Evolutionary conservation across 2,113 vertebrate species (phyloP).

Genomic region (Cheilinus undulatus): DNA sequence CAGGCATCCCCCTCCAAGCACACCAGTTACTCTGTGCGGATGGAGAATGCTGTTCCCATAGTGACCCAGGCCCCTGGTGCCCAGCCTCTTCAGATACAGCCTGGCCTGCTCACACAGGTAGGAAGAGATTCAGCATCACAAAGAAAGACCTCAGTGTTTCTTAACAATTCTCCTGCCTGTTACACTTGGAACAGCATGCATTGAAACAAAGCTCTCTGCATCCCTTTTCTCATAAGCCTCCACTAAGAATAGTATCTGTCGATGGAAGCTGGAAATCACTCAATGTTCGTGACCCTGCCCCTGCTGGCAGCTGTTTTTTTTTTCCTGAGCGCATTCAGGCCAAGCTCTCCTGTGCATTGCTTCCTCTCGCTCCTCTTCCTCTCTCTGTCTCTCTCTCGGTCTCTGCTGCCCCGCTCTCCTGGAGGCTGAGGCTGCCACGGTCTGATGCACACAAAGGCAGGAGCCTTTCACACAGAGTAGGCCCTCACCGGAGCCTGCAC

Average conservation of each 20-base stretch:
- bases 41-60: slow-evolving; percentile 98
- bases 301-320: slow-evolving; percentile 68
- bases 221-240: slow-evolving; percentile 47
- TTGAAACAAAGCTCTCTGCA: slow-evolving; percentile 46
- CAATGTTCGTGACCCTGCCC: slow-evolving; percentile 62
- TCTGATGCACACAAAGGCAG: slow-evolving; percentile 71
- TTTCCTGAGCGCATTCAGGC: slow-evolving; percentile 60
- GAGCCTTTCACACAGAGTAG: slow-evolving; percentile 62
- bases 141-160: slow-evolving; percentile 25
- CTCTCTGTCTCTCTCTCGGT: slow-evolving; percentile 7
- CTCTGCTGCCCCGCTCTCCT: slow-evolving; percentile 56
- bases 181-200: slow-evolving; percentile 25
- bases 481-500: slow-evolving; percentile 59
- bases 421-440: slow-evolving; percentile 67
- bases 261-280: slow-evolving; percentile 63
- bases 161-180: slow-evolving; percentile 20
- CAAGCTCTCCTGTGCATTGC: slow-evolving; percentile 62
- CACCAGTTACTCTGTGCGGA: slow-evolving; percentile 95
- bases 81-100: slow-evolving; percentile 97
- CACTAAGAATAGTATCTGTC: slow-evolving; percentile 67
- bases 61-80: slow-evolving; percentile 97
- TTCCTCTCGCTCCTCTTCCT: slow-evolving; percentile 7
- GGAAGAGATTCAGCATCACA: slow-evolving; percentile 10
- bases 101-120: slow-evolving; percentile 98
- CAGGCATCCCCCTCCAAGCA: slow-evolving; percentile 98